A percentile compares a stretch with the other conserved stretches of the same genome.
Conservation (phyloP, 2,113 vertebrate species). For the Hystrix brachyura region DNA sequence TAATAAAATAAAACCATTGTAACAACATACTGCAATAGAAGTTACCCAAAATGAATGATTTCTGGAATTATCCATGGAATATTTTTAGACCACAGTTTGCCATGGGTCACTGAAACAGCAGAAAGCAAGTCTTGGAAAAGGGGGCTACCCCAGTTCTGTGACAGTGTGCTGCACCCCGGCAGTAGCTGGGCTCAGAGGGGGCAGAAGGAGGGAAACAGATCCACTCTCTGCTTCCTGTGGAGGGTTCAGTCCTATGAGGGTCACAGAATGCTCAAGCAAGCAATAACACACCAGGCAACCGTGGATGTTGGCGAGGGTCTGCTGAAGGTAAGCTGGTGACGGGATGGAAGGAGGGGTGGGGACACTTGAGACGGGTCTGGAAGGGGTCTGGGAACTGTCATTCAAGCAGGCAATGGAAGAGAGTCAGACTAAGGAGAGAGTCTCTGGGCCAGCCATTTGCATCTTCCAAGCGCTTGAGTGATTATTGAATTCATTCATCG, state of each 20-base stretch:
- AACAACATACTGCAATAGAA: neutral
- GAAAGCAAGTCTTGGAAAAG: neutral
- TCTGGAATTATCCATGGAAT: neutral
- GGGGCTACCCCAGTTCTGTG: accelerated
- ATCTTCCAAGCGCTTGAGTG: neutral
- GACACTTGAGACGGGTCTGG: accelerated
- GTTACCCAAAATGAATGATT: neutral
- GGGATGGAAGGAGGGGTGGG: too few species aligned
- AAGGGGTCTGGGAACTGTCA: neutral
- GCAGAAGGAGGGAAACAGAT: neutral
- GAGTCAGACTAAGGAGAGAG: neutral
- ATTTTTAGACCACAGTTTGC: neutral
- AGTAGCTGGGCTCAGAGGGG: neutral
- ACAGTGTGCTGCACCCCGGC: neutral
- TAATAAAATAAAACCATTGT: neutral
- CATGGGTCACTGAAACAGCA: neutral
- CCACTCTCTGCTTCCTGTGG: neutral
- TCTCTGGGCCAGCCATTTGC: neutral
- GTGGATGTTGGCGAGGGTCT: neutral
- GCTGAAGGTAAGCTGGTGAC: neutral
- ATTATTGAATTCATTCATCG: neutral
- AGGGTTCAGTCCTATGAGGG: neutral
- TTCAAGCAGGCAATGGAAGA: neutral
- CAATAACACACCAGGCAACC: accelerated
- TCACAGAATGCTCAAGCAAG: neutral